Percentiles rank a stretch among this genome's conserved stretches.
phyloP scores from a whole-genome alignment of 2,113 vertebrate species.

The Plecturocebus donacophilus region DNA sequence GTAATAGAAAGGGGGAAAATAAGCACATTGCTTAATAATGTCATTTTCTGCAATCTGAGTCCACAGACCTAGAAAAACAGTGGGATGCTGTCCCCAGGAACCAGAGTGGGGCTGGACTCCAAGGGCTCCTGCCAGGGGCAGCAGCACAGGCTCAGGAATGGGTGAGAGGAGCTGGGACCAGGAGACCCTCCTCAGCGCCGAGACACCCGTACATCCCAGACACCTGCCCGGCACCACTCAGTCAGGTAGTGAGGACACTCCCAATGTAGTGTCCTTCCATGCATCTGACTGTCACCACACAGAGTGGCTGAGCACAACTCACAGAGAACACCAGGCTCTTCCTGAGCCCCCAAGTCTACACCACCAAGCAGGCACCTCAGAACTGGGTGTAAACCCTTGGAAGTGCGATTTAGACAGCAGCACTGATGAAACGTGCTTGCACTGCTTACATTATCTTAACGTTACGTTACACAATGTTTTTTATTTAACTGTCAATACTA shows the following conservation, averaged over 20 bases:
- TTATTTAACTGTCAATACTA: not conserved
- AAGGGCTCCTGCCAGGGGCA: not conserved
- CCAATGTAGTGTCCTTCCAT: not conserved
- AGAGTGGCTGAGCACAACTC: not conserved
- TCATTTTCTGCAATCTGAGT: not conserved
- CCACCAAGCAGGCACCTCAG: too few species aligned
- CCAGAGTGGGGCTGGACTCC: not conserved
- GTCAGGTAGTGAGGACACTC: too few species aligned
- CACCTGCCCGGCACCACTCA: not conserved
- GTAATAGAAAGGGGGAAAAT: not conserved
- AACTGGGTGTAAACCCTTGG: not conserved
- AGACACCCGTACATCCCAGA: not conserved
- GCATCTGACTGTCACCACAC: too few species aligned
- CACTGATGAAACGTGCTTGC: rapidly evolving
- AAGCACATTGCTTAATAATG: too few species aligned
- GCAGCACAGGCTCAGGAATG: not conserved
- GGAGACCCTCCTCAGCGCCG: not conserved
- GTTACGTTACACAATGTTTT: rapidly evolving
- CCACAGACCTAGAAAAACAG: not conserved
- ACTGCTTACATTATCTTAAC: not conserved
- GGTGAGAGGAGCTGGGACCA: not conserved
- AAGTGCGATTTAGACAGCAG: rapidly evolving
- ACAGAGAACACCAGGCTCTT: not conserved
- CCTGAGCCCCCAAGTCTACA: not conserved
- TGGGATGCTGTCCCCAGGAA: rapidly evolving